phyloP scores from a whole-genome alignment of 1,140 invertebrate species.

The Tetranychus cinnabarinus region DNA sequence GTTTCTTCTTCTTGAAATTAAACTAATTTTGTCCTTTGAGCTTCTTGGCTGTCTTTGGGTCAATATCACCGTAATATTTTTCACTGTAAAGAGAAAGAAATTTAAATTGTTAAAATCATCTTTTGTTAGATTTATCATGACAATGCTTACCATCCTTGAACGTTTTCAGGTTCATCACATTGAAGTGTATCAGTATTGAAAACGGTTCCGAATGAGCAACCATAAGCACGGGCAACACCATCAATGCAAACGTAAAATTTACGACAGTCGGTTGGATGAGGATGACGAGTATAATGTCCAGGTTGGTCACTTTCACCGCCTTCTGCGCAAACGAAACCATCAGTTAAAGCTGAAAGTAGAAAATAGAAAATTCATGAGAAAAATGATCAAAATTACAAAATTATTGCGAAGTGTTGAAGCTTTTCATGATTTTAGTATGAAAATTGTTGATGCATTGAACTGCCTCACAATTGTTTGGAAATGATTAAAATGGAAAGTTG shows the following conservation, averaged over 20 bases:
- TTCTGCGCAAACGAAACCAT: slow-evolving; percentile 61
- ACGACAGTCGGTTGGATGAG: slow-evolving; percentile 78
- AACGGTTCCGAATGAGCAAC: slow-evolving; percentile 78
- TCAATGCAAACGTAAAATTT: slow-evolving; percentile 72
- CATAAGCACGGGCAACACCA: slow-evolving; percentile 56
- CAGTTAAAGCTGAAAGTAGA: slow-evolving; percentile 18
- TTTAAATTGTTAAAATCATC: not conserved
- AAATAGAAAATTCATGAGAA: too few species aligned
- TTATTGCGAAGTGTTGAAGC: too few species aligned
- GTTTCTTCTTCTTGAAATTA: too few species aligned
- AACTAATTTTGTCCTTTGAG: not conserved
- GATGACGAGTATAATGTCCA: slow-evolving; percentile 75
- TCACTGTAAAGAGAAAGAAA: slow-evolving; percentile 29
- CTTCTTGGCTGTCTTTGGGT: slow-evolving; percentile 60
- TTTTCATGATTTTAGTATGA: too few species aligned
- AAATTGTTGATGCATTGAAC: too few species aligned
- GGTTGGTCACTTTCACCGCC: slow-evolving; percentile 32
- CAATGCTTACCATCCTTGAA: slow-evolving; percentile 32
- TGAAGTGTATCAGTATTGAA: slow-evolving; percentile 82
- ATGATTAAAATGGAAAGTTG: too few species aligned
- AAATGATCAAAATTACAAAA: too few species aligned
- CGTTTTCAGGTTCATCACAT: slow-evolving; percentile 76
- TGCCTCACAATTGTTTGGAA: too few species aligned
- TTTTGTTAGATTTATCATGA: not conserved
- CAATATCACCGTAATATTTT: slow-evolving; percentile 83